phyloP scores from a whole-genome alignment of 1,140 invertebrate genomes.

The Brachionus calyciflorus region DNA sequence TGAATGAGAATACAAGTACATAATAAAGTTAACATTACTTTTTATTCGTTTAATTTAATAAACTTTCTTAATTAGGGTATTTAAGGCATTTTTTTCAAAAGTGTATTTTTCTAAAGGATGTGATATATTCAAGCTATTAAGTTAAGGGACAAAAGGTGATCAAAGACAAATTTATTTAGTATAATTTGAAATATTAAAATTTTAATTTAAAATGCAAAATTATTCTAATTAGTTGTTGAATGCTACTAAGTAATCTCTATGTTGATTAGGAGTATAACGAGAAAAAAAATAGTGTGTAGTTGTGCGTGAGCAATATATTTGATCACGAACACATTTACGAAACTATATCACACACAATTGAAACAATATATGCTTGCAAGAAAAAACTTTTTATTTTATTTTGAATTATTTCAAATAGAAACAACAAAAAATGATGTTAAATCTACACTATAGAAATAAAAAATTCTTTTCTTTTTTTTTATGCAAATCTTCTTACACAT shows the following conservation, averaged over 20 bases:
- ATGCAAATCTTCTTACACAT: slow-evolving; percentile 31
- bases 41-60: too few relatives aligned
- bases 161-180: neutral
- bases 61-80: too few relatives aligned
- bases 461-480: too few relatives aligned
- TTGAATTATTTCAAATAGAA: neutral
- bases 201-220: slow-evolving; percentile 32
- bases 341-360: slow-evolving; percentile 4
- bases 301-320: slow-evolving; percentile 12
- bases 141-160: neutral
- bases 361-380: slow-evolving; percentile 15
- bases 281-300: neutral
- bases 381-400: neutral
- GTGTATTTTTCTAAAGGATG: too few relatives aligned
- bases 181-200: slow-evolving; percentile 3
- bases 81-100: too few relatives aligned
- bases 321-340: slow-evolving; percentile 23
- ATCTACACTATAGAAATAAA: neutral
- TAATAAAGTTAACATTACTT: too few relatives aligned
- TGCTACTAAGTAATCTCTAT: neutral
- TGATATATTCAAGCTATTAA: too few relatives aligned
- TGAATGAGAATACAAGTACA: too few relatives aligned
- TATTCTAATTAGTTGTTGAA: slow-evolving; percentile 12
- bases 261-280: neutral
- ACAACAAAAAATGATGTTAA: slow-evolving; percentile 8